Percentiles rank a stretch among this genome's conserved stretches.
phyloP scores from a whole-genome alignment of 2,888 invertebrate genomes.

The Euproctis similis region DNA sequence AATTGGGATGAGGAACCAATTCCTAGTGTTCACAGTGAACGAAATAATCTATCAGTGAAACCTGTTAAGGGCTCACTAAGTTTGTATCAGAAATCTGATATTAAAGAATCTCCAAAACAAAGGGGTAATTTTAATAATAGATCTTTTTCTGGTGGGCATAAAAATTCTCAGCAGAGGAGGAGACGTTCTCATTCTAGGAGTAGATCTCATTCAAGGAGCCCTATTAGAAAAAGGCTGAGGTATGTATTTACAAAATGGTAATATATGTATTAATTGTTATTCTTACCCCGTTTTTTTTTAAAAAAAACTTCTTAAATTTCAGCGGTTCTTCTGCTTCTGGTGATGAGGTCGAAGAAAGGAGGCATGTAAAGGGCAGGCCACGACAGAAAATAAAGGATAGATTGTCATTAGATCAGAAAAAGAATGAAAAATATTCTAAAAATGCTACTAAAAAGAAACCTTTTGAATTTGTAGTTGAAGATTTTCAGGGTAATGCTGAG shows the following conservation, averaged over 20 bases:
- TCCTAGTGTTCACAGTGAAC: slow-evolving; percentile 89
- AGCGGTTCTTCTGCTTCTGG: slow-evolving; percentile 72
- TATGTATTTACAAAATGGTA: slow-evolving; percentile 19
- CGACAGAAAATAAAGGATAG: slow-evolving; percentile 76
- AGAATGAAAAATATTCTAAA: slow-evolving; percentile 62
- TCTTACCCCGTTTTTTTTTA: not conserved
- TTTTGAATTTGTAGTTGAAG: slow-evolving; percentile 80
- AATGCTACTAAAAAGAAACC: slow-evolving; percentile 73
- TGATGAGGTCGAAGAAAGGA: slow-evolving; percentile 73
- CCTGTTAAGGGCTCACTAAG: slow-evolving; percentile 75
- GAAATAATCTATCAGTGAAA: slow-evolving; percentile 79
- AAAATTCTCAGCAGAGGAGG: slow-evolving; percentile 52
- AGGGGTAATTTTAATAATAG: slow-evolving; percentile 33
- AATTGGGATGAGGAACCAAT: slow-evolving; percentile 97
- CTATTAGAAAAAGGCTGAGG: slow-evolving; percentile 68
- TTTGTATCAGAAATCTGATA: slow-evolving; percentile 74
- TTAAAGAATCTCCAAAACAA: slow-evolving; percentile 35
- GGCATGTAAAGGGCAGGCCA: slow-evolving; percentile 49
- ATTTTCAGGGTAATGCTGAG: slow-evolving; percentile 84
- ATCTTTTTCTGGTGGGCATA: slow-evolving; percentile 40
- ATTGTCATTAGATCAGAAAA: slow-evolving; percentile 65
- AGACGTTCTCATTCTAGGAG: slow-evolving; percentile 52
- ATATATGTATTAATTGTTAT: slow-evolving; percentile 3
- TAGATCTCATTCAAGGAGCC: slow-evolving; percentile 64
- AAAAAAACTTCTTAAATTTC: slow-evolving; percentile 24